Evolutionary conservation across 1,140 invertebrate species (phyloP).

Genomic region (Arion vulgaris): DNA sequence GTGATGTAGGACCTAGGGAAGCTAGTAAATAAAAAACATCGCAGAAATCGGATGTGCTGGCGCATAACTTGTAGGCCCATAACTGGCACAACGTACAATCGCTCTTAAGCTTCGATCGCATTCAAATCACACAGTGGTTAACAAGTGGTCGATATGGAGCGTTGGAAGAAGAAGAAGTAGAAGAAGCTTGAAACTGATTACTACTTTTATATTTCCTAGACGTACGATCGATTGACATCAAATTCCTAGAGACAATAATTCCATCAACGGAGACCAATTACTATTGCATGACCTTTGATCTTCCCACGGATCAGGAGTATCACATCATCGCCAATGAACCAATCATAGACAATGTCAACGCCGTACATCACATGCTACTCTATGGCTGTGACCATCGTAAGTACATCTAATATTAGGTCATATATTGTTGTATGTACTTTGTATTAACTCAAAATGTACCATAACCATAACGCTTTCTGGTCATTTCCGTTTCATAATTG

Average conservation of each 20-base stretch:
- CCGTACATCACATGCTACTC: constrained; percentile 50
- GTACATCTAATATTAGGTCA: neutral
- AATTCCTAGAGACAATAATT: constrained; percentile 30
- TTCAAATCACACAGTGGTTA: too few relatives aligned
- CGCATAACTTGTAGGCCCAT: too few relatives aligned
- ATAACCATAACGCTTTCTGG: too few relatives aligned
- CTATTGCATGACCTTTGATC: constrained; percentile 44
- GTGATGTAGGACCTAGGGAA: too few relatives aligned
- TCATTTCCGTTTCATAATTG: too few relatives aligned
- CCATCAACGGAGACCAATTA: constrained; percentile 48
- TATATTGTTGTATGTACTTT: neutral
- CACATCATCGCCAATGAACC: constrained; percentile 48
- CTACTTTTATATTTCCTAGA: constrained; percentile 24
- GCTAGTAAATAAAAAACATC: too few relatives aligned
- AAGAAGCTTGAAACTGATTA: neutral
- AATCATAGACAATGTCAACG: constrained; percentile 42
- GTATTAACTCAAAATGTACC: too few relatives aligned
- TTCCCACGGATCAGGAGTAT: constrained; percentile 39
- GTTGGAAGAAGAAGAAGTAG: too few relatives aligned
- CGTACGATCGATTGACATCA: constrained; percentile 3
- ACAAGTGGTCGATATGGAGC: too few relatives aligned
- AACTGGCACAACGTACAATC: too few relatives aligned
- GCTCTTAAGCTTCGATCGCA: too few relatives aligned
- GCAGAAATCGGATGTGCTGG: too few relatives aligned
- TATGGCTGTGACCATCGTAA: constrained; percentile 38